Percentiles rank a stretch among this genome's conserved stretches.
These are phyloP conservation scores for Pandemis corylana DNA, from an alignment of 2,888 invertebrate genomes.

Conservation along the genomic window DNA sequence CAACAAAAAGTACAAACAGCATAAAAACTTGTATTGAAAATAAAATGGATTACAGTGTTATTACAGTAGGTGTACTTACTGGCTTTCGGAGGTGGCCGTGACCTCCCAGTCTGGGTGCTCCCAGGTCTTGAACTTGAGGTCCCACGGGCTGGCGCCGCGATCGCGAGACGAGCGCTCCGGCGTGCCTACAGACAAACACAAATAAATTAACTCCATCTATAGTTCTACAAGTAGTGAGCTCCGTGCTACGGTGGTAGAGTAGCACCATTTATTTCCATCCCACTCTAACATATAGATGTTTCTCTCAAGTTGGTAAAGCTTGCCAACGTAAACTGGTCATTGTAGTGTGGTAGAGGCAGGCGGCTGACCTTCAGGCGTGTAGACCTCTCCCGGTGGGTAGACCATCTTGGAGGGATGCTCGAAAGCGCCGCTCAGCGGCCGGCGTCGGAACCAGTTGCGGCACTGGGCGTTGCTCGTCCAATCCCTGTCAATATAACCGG, in stretches of 20 bases:
- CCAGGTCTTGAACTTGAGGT: slow-evolving; percentile 89
- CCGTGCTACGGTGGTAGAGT: too few relatives aligned
- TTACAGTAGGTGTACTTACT: slow-evolving; percentile 84
- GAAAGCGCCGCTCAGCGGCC: slow-evolving; percentile 93
- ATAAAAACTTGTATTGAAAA: too few relatives aligned
- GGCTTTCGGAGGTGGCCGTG: slow-evolving; percentile 93
- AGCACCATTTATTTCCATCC: too few relatives aligned
- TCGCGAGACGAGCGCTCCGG: slow-evolving; percentile 85
- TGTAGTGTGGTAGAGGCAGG: too few relatives aligned
- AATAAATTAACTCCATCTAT: background rate
- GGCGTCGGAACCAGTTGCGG: slow-evolving; percentile 93
- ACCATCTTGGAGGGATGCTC: slow-evolving; percentile 97
- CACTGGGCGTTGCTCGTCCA: slow-evolving; percentile 96
- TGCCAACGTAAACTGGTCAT: too few relatives aligned
- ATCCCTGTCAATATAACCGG: slow-evolving; percentile 81
- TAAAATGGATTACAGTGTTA: too few relatives aligned
- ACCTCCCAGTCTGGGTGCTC: slow-evolving; percentile 94
- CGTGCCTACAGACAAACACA: slow-evolving; percentile 63
- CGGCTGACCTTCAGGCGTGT: slow-evolving; percentile 89
- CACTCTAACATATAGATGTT: too few relatives aligned
- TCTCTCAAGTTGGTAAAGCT: too few relatives aligned
- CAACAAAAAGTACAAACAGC: too few relatives aligned
- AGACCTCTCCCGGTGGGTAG: slow-evolving; percentile 93
- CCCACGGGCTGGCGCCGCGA: slow-evolving; percentile 85
- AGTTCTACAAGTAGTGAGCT: too few relatives aligned